These are phyloP conservation scores for Amiota minor DNA, from an alignment of 2,888 invertebrate genomes.

Conservation along the genomic window DNA sequence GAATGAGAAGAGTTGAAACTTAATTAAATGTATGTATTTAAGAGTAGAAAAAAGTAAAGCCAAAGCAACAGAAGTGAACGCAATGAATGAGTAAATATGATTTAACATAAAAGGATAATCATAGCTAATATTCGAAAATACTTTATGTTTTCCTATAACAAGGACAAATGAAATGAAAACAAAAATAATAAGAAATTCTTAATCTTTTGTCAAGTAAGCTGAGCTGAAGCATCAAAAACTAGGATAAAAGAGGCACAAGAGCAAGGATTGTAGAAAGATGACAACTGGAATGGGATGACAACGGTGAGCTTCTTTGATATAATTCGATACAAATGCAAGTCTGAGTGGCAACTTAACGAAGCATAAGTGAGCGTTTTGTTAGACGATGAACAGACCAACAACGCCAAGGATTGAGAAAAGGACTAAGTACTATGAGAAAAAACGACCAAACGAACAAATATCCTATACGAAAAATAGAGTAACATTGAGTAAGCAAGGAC, in stretches of 20 bases:
- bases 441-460: not conserved
- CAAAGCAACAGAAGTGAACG: too few species aligned
- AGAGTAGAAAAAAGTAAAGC: too few species aligned
- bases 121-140: too few species aligned
- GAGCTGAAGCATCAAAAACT: too few species aligned
- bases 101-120: too few species aligned
- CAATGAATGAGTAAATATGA: too few species aligned
- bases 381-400: not conserved
- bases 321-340: constrained; percentile 14
- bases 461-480: not conserved
- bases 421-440: not conserved
- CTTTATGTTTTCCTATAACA: not conserved
- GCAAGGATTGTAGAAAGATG: too few species aligned
- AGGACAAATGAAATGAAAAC: not conserved
- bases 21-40: constrained; percentile 20
- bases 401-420: not conserved
- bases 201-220: constrained; percentile 5
- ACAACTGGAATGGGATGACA: constrained; percentile 5
- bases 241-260: too few species aligned
- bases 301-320: not conserved
- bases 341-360: constrained; percentile 26
- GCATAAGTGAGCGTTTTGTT: constrained; percentile 23
- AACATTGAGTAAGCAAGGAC: not conserved
- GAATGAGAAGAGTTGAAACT: not conserved
- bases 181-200: not conserved